phyloP scores from a whole-genome alignment of 2,113 vertebrate species.

The Leuciscus idus region DNA sequence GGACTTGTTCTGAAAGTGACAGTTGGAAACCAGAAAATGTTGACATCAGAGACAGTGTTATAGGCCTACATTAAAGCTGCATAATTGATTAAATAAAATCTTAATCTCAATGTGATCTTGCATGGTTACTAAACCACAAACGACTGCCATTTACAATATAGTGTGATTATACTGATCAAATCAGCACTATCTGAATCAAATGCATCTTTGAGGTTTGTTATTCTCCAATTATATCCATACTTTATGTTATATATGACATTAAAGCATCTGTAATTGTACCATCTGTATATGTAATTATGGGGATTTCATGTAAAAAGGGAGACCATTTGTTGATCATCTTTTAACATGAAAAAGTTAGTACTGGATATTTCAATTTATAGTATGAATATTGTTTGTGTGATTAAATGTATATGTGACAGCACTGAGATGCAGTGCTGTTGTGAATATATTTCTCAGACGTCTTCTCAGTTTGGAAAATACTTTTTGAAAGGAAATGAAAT shows the following conservation, averaged over 20 bases:
- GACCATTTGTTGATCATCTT: not conserved
- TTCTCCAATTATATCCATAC: not conserved
- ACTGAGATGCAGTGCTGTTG: not conserved
- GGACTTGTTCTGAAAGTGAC: not conserved
- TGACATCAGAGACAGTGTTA: not conserved
- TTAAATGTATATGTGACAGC: not conserved
- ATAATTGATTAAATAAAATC: not conserved
- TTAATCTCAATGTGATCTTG: not conserved
- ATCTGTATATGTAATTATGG: not conserved
- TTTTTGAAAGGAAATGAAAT: not conserved
- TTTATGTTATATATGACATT: not conserved
- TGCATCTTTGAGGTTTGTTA: not conserved
- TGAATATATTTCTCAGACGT: not conserved
- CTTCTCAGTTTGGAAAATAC: not conserved
- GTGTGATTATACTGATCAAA: conserved; percentile 1
- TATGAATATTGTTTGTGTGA: not conserved
- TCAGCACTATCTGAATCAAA: not conserved
- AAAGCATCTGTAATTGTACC: not conserved
- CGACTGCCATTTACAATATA: not conserved
- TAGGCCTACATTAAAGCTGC: not conserved
- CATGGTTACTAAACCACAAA: not conserved
- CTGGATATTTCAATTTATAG: not conserved
- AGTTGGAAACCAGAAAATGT: not conserved
- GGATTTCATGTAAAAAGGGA: not conserved
- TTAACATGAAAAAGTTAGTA: not conserved